Base-by-base conservation (phyloP, 2,888 invertebrate genomes). In the Aromia moschata region DNA sequence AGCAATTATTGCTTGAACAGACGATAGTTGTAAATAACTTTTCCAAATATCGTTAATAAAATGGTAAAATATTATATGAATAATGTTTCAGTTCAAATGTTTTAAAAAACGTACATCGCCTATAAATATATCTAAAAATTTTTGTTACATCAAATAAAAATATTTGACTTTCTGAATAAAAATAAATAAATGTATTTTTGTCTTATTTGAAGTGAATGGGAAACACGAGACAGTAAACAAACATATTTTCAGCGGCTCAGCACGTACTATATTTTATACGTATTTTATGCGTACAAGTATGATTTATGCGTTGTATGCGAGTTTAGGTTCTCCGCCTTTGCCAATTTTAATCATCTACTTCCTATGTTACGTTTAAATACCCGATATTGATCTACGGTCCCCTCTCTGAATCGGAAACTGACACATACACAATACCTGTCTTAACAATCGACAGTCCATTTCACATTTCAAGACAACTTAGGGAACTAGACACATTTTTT, bases 141-240 rank as follows among this genome's bases (percentile, higher is more conserved):
- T 43, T 43, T 43, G 14, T 12, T 43, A 20, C 25, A 25, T 25
- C 25, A 43, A 43, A 43, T 11, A 14, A 25, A 12, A 43, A 43
- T 43, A 43, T 43, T 40, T 43, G 25, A n/a, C 18, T 9, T 4
- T 43, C 25, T 43, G 11, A 43, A 11, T 14, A 43, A 43, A 43
- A 43, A 43, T 43, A 43, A 43, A 43, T 43, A 43, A 12, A 25
- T 25, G 11, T 43, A 43, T 43, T 43, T 43, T 43, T 18, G 43
- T 43, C 43, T 2, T 43, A 43, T 43, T 40, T 43, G 43, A 43
- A 43, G 43, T 43, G 25, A 43, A 43, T 43, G 12, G 17, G 43
- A 43, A 43, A 18, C 11, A n/a, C n/a, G n/a, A n/a, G n/a, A n/a
- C n/a, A n/a, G 43, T 43, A 20, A 20, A 43, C 11, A 43, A 18